Conservation (phyloP, 2,888 invertebrate genomes). For the Cenopis cana region DNA sequence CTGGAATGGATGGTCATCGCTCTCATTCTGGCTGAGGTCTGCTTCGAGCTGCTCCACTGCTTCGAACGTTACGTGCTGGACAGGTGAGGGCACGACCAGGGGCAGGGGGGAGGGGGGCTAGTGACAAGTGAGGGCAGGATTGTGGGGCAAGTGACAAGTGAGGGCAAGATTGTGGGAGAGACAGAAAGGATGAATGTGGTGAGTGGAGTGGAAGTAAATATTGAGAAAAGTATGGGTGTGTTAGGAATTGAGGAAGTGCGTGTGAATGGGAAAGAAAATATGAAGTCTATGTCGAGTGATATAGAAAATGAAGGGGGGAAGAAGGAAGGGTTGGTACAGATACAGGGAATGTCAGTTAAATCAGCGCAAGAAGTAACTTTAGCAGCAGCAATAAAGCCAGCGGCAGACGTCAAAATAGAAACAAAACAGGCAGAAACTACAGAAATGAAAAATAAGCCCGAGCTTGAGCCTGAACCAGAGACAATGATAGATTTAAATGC, state of each 20-base stretch:
- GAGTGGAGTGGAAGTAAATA: constrained; percentile 1
- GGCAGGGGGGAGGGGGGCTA: constrained; percentile 14
- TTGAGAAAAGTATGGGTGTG: neutral
- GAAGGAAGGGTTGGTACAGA: neutral
- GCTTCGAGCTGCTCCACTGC: constrained; percentile 92
- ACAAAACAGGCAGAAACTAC: neutral
- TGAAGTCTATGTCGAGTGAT: neutral
- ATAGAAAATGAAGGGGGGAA: neutral
- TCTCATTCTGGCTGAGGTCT: constrained; percentile 97
- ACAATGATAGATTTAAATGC: neutral
- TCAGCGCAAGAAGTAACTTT: neutral
- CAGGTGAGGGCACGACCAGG: constrained; percentile 30
- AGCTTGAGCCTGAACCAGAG: neutral
- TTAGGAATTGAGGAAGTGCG: neutral
- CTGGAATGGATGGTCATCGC: constrained; percentile 99
- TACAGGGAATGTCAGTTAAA: neutral
- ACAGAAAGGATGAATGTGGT: neutral
- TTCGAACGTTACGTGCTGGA: constrained; percentile 84
- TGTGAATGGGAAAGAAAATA: neutral
- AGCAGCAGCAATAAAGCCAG: neutral
- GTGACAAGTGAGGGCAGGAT: too few relatives aligned
- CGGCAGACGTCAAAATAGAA: neutral
- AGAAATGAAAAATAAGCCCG: neutral
- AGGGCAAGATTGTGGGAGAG: constrained; percentile 1
- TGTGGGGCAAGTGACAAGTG: constrained; percentile 18